Conservation (phyloP, 1,140 invertebrate species). For the Pogonomyrmex barbatus region DNA sequence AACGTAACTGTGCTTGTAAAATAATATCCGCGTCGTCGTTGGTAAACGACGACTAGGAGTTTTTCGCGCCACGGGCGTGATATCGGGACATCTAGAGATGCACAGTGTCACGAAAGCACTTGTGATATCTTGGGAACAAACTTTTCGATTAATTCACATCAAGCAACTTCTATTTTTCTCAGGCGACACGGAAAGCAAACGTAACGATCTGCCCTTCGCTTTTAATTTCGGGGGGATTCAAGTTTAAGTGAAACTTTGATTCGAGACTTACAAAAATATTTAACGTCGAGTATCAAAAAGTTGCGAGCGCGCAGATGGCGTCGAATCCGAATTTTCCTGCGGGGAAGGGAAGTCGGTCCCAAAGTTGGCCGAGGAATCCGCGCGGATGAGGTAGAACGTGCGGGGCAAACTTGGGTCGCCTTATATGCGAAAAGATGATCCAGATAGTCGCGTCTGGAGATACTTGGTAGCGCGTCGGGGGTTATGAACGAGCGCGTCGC, state of each 20-base stretch:
- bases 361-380: constrained; percentile 46
- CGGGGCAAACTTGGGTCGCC: constrained; percentile 7
- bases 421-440: constrained; percentile 25
- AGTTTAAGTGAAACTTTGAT: constrained; percentile 43
- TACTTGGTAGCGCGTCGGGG: constrained; percentile 14
- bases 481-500: constrained; percentile 13
- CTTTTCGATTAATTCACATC: not conserved
- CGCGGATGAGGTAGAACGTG: constrained; percentile 16
- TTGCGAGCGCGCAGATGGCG: constrained; percentile 44
- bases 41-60: not conserved
- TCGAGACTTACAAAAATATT: constrained; percentile 51
- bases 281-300: constrained; percentile 56
- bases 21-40: constrained; percentile 16
- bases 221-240: constrained; percentile 37
- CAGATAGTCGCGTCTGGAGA: constrained; percentile 23
- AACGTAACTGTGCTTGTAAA: constrained; percentile 56
- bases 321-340: constrained; percentile 55
- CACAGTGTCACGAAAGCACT: not conserved
- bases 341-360: not conserved
- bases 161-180: not conserved
- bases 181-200: not conserved
- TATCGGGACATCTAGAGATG: not conserved
- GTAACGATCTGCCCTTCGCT: constrained; percentile 14
- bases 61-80: constrained; percentile 1
- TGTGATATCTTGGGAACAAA: not conserved